phyloP scores from a whole-genome alignment of 2,797 vertebrate species.

The Tokudaia tokunoshimensis region DNA sequence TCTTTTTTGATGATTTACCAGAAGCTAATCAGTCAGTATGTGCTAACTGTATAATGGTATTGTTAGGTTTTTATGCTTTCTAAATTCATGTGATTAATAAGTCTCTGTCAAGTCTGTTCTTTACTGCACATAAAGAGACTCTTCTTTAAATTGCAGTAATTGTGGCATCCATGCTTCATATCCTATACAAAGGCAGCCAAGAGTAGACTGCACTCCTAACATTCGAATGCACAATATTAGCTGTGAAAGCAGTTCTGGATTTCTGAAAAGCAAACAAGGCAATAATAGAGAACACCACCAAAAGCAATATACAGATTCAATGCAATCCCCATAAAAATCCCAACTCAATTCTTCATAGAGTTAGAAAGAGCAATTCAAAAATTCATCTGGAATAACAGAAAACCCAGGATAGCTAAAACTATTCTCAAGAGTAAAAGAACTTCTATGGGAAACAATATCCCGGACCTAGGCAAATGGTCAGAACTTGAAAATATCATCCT shows the following conservation, averaged over 20 bases:
- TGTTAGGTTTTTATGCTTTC: constrained; percentile 28
- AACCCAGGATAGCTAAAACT: no score
- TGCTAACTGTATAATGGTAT: constrained; percentile 50
- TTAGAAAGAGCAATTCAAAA: no score
- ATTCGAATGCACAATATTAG: constrained; percentile 68
- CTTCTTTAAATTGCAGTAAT: background rate
- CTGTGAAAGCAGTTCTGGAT: constrained; percentile 18
- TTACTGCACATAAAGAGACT: constrained; percentile 1
- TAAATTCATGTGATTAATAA: constrained; percentile 63
- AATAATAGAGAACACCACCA: constrained; percentile 61
- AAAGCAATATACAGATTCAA: no score
- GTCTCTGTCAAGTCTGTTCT: background rate
- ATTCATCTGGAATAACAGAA: no score
- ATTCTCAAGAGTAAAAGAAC: no score
- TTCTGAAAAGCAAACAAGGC: constrained; percentile 51
- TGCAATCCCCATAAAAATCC: no score
- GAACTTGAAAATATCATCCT: no score
- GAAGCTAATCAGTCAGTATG: constrained; percentile 15
- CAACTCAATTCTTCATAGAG: no score
- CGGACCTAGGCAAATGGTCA: no score
- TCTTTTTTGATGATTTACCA: constrained; percentile 63
- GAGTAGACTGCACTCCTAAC: constrained; percentile 61
- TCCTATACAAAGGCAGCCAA: constrained; percentile 68
- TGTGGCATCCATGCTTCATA: constrained; percentile 78
- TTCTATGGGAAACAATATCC: no score